Evolutionary conservation across 2,113 vertebrate species (phyloP), one percentile per base, ranked within the genome.

Genomic region (Meleagris gallopavo): DNA sequence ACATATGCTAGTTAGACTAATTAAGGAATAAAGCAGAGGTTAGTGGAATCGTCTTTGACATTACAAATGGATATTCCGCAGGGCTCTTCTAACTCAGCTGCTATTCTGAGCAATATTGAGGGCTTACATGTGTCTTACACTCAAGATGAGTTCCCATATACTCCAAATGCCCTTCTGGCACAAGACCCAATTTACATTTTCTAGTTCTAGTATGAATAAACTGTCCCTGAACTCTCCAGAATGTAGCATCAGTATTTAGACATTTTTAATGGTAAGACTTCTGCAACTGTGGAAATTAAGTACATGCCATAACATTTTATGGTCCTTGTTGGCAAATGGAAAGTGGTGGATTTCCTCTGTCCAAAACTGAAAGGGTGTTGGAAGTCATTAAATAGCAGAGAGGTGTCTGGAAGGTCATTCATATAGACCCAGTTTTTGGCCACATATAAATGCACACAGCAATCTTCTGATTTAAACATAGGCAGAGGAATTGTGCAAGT

Each of bases 111-210:
- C 8, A 18, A 54, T 5, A 2, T 54, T 18, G 62, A 13, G 30
- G 38, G 15, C 48, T 82, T 46, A 66, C 19, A 32, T 45, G 29
- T n/a, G 22, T 46, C 41, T 67, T 76, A 36, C 15, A 11, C 9
- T 34, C 27, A 48, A 41, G 27, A 48, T 55, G 38, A 36, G 21
- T 54, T 62, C n/a, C 25, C n/a, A 30, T 45, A 38, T 0, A 0
- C 43, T 21, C 16, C 34, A 89, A 75, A 72, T 64, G 6, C 14
- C 22, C 54, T 83, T 12, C 36, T 50, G 38, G 20, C 22, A 16
- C 25, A 71, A 75, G n/a, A 29, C 6, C 9, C 16, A 34, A 18
- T 7, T 9, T 58, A 38, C 3, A 12, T 76, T 83, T 83, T 30
- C 17, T 57, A 62, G 1, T 3, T 25, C 21, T 22, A 43, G 16